Evolutionary conservation across 2,797 vertebrate species (phyloP), one percentile per base, ranked within the genome.

Genomic region (Remorina albescens): DNA sequence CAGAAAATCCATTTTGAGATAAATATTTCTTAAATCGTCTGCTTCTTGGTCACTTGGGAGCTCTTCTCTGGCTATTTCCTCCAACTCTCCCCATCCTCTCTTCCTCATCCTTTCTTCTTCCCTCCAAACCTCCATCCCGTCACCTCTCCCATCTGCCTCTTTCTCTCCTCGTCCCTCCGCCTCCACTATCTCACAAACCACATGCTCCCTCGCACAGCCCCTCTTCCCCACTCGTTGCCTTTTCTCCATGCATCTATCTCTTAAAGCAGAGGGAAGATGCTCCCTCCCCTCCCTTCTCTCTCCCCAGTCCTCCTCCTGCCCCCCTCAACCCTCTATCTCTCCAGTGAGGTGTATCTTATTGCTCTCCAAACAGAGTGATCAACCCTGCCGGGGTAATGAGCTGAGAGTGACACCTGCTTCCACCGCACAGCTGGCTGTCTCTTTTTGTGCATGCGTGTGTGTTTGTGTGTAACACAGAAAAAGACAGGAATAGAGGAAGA

Each of bases 331-430:
- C 76, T 81, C 64, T 28, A 46, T 81, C 77, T 83, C 83, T 89
- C 75, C 81, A 87, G 53, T 12, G 79, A 90, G 82, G 85, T 91
- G 88, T 81, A 77, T 88, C 82, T 85, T 87, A 90, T 90, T 87
- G 85, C 86, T 89, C 86, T 87, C 80, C 83, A 90, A 85, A 91
- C 91, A 93, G 83, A 87, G 83, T 83, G 85, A 91, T 92, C 92
- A 92, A 89, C 88, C 76, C 82, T 84, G 87, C 84, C 86, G 79
- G 67, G 81, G 89, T 93, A 94, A 94, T 93, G 90, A 92, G 92
- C 87, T 90, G 86, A 86, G 90, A 90, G 88, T 86, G 90, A 94
- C 92, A 93, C 92, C 90, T 94, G 92, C 90, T 91, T 84, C 86
- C 86, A 90, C 83, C 86, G 89, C 88, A 83, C 85, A 90, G 80